Conservation (phyloP, 2,888 invertebrate species). For the Cephus pygmeus region DNA sequence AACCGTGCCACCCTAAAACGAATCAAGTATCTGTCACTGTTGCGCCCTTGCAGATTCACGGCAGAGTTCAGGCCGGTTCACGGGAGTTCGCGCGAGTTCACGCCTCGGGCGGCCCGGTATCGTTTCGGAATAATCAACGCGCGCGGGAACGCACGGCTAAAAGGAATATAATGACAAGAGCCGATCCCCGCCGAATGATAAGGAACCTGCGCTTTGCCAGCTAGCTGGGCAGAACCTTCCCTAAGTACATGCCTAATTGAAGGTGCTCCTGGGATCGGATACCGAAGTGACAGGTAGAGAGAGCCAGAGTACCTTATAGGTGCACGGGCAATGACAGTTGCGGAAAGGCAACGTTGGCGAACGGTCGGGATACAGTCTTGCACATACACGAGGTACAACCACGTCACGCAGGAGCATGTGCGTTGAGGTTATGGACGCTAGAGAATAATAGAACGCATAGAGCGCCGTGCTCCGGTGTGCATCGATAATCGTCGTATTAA, state of each 20-base stretch:
- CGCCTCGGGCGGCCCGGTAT: not conserved
- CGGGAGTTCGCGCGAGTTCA: not conserved
- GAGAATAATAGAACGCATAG: not conserved
- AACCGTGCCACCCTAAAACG: not conserved
- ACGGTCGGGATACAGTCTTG: not conserved
- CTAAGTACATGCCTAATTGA: constrained; percentile 48
- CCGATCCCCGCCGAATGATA: not conserved
- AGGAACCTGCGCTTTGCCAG: not conserved
- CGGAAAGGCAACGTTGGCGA: not conserved
- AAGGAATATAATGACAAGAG: not conserved
- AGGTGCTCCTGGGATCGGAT: constrained; percentile 54
- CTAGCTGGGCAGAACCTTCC: not conserved
- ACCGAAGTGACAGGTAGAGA: not conserved
- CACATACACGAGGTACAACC: not conserved
- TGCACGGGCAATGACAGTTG: not conserved
- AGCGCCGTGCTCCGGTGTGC: constrained; percentile 18
- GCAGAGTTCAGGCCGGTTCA: not conserved
- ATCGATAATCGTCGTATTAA: constrained; percentile 43
- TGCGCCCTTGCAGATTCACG: not conserved
- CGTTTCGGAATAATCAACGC: not conserved
- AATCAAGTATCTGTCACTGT: not conserved
- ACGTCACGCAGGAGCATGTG: not conserved
- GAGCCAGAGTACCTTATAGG: not conserved
- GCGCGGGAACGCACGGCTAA: not conserved
- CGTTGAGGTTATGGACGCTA: not conserved